phyloP scores from a whole-genome alignment of 2,113 vertebrate species.

The Corythornis cristatus region DNA sequence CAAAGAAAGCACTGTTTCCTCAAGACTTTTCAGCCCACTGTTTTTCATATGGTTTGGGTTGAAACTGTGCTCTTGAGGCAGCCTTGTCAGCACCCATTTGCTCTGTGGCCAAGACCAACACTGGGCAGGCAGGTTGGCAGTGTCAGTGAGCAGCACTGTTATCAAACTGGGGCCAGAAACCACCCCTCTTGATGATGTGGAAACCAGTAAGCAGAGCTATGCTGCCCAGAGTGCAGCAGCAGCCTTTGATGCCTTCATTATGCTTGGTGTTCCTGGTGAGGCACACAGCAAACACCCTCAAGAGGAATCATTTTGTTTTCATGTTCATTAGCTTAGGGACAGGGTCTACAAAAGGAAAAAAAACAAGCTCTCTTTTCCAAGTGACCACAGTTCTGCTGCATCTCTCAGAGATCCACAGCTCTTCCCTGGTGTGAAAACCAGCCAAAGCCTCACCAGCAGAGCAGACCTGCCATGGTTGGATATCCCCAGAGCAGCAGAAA shows the following conservation, averaged over 20 bases:
- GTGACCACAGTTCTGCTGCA: neutral
- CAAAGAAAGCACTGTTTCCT: neutral
- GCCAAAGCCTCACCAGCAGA: neutral
- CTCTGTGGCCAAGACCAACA: neutral
- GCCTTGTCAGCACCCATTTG: neutral
- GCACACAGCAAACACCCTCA: neutral
- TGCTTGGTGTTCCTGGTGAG: neutral
- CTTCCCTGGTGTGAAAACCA: neutral
- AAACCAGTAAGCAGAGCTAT: neutral
- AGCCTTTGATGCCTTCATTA: neutral
- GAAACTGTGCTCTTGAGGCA: neutral
- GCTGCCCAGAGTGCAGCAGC: neutral
- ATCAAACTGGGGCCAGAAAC: neutral
- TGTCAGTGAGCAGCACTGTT: neutral
- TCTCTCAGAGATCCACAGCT: neutral
- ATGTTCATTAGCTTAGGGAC: neutral
- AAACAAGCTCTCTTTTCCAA: neutral
- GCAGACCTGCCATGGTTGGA: neutral
- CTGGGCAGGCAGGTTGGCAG: neutral
- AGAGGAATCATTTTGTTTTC: neutral
- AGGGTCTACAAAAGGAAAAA: neutral
- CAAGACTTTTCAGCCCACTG: neutral
- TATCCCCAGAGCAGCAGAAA: neutral
- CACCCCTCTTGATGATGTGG: neutral
- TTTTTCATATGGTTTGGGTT: neutral